A percentile compares a stretch with the other conserved stretches of the same genome.
These are phyloP conservation scores for Poicephalus gulielmi DNA, from an alignment of 2,113 vertebrate genomes.

Conservation along the genomic window DNA sequence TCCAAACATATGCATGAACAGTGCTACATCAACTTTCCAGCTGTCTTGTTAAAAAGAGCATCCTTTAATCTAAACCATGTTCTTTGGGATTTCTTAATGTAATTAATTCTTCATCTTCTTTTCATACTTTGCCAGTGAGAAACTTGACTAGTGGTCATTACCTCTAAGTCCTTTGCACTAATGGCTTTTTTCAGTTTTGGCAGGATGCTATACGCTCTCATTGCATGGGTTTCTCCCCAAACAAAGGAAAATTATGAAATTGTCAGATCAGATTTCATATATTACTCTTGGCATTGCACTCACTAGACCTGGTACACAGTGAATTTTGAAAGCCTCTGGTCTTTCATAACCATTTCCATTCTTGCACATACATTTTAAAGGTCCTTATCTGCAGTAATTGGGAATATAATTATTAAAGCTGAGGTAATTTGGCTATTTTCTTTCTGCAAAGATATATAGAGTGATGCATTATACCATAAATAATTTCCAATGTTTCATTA, in stretches of 20 bases:
- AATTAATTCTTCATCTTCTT: conserved; percentile 1
- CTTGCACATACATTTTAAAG: not conserved
- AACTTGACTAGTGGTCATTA: not conserved
- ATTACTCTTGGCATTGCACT: conserved; percentile 17
- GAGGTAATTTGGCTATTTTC: conserved; percentile 24
- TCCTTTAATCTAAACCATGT: conserved; percentile 48
- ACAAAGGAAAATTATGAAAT: conserved; percentile 37
- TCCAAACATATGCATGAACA: conserved; percentile 52
- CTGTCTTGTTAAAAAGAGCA: not conserved
- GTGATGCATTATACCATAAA: conserved; percentile 8
- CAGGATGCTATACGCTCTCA: not conserved
- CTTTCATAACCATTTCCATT: conserved; percentile 47
- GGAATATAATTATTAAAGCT: conserved; percentile 8
- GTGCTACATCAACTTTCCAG: conserved; percentile 25
- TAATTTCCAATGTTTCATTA: not conserved
- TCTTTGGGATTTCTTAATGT: not conserved
- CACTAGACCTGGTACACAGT: not conserved
- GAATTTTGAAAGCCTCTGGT: conserved; percentile 48
- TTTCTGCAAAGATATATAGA: not conserved
- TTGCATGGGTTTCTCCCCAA: conserved; percentile 10
- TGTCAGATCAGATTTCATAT: conserved; percentile 37
- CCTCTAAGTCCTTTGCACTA: not conserved
- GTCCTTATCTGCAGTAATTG: not conserved
- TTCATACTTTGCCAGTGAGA: not conserved
- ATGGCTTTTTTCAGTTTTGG: conserved; percentile 11